phyloP scores from a whole-genome alignment of 2,113 vertebrate species.

The Pangasianodon hypophthalmus region DNA sequence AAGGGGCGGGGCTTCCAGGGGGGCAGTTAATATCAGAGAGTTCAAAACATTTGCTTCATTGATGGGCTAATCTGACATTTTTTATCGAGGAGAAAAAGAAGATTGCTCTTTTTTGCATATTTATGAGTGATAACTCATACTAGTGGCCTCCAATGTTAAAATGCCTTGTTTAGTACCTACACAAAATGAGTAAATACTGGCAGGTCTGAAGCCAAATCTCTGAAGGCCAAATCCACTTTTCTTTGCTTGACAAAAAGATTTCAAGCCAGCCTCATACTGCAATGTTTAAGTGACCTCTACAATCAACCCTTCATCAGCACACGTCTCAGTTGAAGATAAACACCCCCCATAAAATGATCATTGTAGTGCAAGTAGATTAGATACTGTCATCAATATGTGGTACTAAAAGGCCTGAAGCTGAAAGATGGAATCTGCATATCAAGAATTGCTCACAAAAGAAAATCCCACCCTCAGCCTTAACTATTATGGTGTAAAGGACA shows the following conservation, averaged over 20 bases:
- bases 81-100: background rate
- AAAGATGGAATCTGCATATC: background rate
- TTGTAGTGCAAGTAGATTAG: background rate
- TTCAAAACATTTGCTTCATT: background rate
- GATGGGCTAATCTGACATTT: background rate
- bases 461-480: background rate
- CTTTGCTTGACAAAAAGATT: background rate
- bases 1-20: background rate
- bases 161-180: background rate
- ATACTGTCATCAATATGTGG: background rate
- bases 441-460: background rate
- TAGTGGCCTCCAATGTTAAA: background rate
- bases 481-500: background rate
- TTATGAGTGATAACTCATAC: background rate
- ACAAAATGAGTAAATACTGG: background rate
- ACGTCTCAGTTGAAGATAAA: constrained; percentile 1
- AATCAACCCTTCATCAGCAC: background rate
- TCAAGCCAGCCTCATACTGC: background rate
- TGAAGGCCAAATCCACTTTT: background rate
- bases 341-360: background rate
- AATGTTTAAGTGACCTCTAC: background rate
- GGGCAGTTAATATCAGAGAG: background rate
- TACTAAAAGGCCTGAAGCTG: background rate
- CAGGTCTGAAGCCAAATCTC: background rate
- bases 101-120: background rate